Conservation (phyloP, 2,113 vertebrate genomes). For the Genyomyrus donnyi region DNA sequence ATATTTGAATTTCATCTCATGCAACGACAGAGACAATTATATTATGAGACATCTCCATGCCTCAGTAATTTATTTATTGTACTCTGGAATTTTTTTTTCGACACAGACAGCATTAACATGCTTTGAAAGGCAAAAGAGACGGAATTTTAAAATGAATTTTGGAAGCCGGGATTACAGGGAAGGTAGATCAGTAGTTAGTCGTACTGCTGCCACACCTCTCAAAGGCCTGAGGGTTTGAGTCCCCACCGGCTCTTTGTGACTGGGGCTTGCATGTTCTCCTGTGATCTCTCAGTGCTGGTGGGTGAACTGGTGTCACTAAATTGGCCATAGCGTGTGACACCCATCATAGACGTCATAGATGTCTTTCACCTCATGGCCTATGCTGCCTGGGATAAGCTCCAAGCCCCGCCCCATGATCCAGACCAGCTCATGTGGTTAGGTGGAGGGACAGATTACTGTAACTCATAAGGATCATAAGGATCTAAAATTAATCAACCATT, state of each 20-base stretch:
- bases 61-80: conserved; percentile 38
- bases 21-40: background rate
- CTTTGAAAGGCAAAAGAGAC: background rate
- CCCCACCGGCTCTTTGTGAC: background rate
- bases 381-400: background rate
- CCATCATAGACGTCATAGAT: background rate
- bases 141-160: background rate
- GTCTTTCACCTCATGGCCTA: background rate
- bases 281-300: background rate
- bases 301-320: background rate
- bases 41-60: conserved; percentile 31
- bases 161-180: background rate
- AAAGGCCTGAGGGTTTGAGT: background rate
- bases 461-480: background rate
- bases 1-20: conserved; percentile 23
- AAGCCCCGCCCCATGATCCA: background rate
- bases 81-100: background rate
- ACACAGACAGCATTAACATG: background rate
- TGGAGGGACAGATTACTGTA: background rate
- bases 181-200: background rate
- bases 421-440: background rate
- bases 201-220: background rate
- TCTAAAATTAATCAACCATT: background rate
- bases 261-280: background rate
- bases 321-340: background rate